Conservation (phyloP, 2,797 vertebrate genomes). For the Spinus olivaceus region DNA sequence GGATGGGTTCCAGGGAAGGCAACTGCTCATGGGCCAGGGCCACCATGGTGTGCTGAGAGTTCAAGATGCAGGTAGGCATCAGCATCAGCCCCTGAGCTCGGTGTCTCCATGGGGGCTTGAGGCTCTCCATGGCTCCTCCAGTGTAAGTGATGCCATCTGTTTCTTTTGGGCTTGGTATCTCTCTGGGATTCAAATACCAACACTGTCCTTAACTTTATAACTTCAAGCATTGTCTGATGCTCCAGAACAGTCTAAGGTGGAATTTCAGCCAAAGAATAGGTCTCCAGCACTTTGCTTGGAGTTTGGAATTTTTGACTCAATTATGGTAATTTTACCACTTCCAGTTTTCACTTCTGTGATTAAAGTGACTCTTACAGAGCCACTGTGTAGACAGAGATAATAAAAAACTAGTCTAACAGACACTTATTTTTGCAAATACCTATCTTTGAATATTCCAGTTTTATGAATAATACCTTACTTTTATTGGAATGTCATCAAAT, state of each 20-base stretch:
- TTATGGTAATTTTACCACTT: background rate
- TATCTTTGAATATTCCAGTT: background rate
- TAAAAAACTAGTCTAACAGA: background rate
- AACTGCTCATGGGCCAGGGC: background rate
- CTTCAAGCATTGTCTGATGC: background rate
- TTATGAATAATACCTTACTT: background rate
- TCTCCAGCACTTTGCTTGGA: background rate
- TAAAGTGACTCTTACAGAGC: background rate
- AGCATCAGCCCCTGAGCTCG: background rate
- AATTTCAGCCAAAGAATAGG: background rate
- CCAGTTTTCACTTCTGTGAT: background rate
- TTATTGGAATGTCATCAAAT: background rate
- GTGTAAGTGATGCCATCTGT: background rate
- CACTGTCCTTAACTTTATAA: background rate
- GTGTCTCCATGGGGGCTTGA: background rate
- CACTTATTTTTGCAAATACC: background rate
- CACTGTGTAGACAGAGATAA: background rate
- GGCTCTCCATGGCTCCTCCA: background rate
- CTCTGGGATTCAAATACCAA: background rate
- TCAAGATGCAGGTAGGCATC: background rate
- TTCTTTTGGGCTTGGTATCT: background rate
- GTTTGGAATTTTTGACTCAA: background rate
- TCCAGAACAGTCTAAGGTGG: background rate
- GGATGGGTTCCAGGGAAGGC: background rate
- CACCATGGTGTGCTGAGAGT: background rate